Evolutionary conservation across 2,888 invertebrate species (phyloP).

Genomic region (Drosophila falleni): DNA sequence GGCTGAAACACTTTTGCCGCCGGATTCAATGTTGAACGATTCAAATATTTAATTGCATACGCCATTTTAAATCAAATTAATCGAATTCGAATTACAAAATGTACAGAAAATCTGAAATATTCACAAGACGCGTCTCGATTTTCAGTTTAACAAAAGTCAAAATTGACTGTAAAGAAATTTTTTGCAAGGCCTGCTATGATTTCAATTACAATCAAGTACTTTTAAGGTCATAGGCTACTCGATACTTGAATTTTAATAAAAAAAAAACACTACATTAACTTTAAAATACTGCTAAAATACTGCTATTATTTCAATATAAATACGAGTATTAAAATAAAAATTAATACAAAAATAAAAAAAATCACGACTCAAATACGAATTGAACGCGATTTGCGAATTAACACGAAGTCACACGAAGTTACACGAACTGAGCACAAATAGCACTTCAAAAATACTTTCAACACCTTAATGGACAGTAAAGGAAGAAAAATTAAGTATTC

Average conservation of each 20-base stretch:
- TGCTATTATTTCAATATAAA: no score
- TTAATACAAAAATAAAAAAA: no score
- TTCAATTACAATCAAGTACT: neutral
- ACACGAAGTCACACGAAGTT: no score
- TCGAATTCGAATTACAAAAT: neutral
- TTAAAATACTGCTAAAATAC: no score
- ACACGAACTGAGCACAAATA: no score
- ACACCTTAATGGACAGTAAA: no score
- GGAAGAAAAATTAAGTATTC: no score
- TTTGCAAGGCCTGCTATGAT: neutral
- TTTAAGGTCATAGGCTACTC: neutral
- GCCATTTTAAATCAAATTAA: slow-evolving; percentile 16
- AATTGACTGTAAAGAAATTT: neutral
- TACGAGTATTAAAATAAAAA: no score
- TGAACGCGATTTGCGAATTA: no score
- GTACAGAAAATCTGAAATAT: neutral
- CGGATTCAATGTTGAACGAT: slow-evolving; percentile 32
- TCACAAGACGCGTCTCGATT: neutral
- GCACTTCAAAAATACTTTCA: no score
- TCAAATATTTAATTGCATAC: neutral
- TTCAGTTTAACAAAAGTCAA: neutral
- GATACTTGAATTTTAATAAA: neutral
- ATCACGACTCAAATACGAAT: no score
- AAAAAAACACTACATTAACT: no score
- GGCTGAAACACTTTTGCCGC: slow-evolving; percentile 28